Evolutionary conservation across 1,140 invertebrate species (phyloP), one percentile per base, ranked within the genome.

Genomic region (Drosophila erecta): DNA sequence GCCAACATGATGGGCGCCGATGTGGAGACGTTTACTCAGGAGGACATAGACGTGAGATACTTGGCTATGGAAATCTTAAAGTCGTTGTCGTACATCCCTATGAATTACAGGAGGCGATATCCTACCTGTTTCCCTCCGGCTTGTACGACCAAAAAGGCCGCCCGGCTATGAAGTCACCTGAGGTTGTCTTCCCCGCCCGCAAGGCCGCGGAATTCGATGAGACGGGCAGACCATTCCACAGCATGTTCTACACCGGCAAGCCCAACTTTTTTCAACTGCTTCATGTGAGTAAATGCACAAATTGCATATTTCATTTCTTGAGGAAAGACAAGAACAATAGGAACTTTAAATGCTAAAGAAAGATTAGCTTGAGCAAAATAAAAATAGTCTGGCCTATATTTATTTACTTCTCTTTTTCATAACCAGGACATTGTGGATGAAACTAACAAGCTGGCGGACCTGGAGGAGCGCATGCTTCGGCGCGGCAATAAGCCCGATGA

Each of bases 1-100:
- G 98, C 98, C 5, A 99, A 99, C 92, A 99, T 99, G 94, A 99
- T 99, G 98, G 98, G 98, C 3, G 95, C 96, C 92, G 96, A 99
- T 94, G 95, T 96, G 1, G 96, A 97, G 74, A 95, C 94, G 10
- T 97, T 99, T 91, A 96, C 96, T 0, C 96, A 99, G 92, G 94
- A 95, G 74, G 96, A 99, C 92, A 94, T 99, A 14, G 94, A 99
- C 94, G 97, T 97, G 94, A 93, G 92, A 92, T 55, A 12, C 4
- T 40, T 12, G 1, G 1, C 0, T 3, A 17, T 6, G 14, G 4
- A 7, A 46, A 30, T 55, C n/a, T 27, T 37, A 14, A 49, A n/a
- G 4, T 22, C 4, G 11, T 22, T 7, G 12, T 14, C 12, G 10
- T 35, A 10, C 4, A 3, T 1, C 3, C 15, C 43, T 17, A 43